Evolutionary conservation across 53 echinoderm and acorn worm species (phyloP).

Genomic region (Echinarachnius parma): DNA sequence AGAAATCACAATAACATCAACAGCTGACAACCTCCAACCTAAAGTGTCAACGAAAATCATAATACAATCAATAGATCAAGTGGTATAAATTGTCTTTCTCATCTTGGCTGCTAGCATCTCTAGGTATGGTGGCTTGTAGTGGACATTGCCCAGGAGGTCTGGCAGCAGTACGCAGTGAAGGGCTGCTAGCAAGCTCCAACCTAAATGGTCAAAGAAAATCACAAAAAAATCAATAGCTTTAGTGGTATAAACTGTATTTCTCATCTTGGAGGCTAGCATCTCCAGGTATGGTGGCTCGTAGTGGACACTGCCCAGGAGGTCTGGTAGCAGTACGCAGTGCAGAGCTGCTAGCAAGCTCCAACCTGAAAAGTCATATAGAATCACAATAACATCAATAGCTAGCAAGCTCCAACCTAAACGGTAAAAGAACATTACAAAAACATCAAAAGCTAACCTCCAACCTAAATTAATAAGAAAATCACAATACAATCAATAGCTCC

Average conservation of each 20-base stretch:
- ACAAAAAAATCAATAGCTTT: not conserved
- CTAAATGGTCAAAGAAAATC: slow-evolving; percentile 32
- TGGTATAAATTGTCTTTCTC: no score
- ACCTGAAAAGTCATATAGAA: slow-evolving; percentile 63
- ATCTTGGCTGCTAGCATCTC: slow-evolving; percentile 64
- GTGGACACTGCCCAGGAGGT: slow-evolving; percentile 49
- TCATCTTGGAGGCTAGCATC: slow-evolving; percentile 43
- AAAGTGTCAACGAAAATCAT: no score
- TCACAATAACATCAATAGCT: slow-evolving; percentile 34
- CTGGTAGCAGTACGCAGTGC: slow-evolving; percentile 93
- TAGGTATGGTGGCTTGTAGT: slow-evolving; percentile 44
- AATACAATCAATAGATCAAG: no score
- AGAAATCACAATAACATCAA: not conserved
- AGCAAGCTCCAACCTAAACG: slow-evolving; percentile 77
- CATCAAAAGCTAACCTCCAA: no score
- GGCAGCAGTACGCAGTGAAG: slow-evolving; percentile 93
- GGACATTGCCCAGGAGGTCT: slow-evolving; percentile 53
- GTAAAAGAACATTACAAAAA: no score
- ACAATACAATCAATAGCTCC: no score
- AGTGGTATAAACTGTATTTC: no score
- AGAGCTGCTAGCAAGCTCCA: slow-evolving; percentile 96
- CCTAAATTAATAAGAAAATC: no score
- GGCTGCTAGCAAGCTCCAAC: slow-evolving; percentile 96
- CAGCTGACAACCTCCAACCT: slow-evolving; percentile 91
- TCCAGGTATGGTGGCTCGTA: slow-evolving; percentile 46